phyloP scores from a whole-genome alignment of 2,113 vertebrate genomes.

The Brachyhypopomus gauderio region DNA sequence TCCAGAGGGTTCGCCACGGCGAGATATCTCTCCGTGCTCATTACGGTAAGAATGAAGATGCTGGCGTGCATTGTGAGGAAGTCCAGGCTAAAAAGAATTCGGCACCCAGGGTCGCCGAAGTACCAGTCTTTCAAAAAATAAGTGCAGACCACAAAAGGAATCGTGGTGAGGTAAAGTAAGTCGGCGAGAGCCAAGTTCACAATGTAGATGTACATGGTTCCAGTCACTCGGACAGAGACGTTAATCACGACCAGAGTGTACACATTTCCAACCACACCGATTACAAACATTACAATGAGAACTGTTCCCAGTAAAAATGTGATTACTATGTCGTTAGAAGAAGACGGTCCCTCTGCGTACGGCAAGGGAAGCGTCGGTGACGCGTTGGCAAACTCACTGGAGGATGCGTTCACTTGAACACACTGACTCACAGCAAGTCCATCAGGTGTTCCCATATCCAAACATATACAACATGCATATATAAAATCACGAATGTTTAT shows the following conservation, averaged over 20 bases:
- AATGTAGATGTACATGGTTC: conserved; percentile 62
- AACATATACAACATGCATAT: neutral
- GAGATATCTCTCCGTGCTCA: conserved; percentile 64
- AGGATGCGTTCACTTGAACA: conserved; percentile 40
- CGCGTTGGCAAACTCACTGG: conserved; percentile 29
- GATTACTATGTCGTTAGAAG: conserved; percentile 44
- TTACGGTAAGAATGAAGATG: conserved; percentile 63
- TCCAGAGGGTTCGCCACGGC: conserved; percentile 61
- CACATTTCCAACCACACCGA: conserved; percentile 58
- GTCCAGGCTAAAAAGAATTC: conserved; percentile 62
- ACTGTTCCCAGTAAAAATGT: conserved; percentile 58
- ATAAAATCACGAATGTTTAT: neutral
- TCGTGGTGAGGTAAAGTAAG: conserved; percentile 60
- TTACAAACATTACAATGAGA: conserved; percentile 55
- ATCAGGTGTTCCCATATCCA: conserved; percentile 46
- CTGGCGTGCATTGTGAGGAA: conserved; percentile 65
- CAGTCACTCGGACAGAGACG: conserved; percentile 56
- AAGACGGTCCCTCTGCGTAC: neutral
- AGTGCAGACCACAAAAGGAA: conserved; percentile 64
- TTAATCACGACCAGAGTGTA: conserved; percentile 60
- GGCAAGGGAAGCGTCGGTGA: conserved; percentile 39
- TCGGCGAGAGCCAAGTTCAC: conserved; percentile 62
- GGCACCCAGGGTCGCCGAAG: conserved; percentile 60
- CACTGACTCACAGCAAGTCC: conserved; percentile 22
- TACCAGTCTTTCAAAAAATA: conserved; percentile 62